Evolutionary conservation across 2,797 vertebrate species (phyloP).

Genomic region (Ctenopoma kingsleyae): DNA sequence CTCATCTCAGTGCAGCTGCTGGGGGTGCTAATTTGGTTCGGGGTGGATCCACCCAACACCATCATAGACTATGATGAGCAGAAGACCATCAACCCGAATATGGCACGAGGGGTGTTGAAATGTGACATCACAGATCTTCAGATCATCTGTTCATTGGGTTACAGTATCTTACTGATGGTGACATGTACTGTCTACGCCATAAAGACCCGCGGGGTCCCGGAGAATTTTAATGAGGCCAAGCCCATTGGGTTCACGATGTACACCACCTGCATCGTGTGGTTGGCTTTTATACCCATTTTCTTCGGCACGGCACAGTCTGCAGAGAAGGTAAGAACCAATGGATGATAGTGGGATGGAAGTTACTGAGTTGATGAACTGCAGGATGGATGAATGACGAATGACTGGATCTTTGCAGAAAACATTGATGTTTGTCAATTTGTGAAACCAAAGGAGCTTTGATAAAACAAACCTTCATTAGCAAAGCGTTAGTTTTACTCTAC

Average conservation of each 20-base stretch:
- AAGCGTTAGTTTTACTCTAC: too few species aligned
- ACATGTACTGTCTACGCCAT: slow-evolving; percentile 97
- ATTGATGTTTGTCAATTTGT: too few species aligned
- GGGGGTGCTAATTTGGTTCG: slow-evolving; percentile 95
- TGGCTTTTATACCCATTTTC: slow-evolving; percentile 98
- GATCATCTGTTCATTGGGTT: slow-evolving; percentile 95
- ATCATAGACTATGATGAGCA: slow-evolving; percentile 95
- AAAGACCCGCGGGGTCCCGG: slow-evolving; percentile 94
- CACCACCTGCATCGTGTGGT: slow-evolving; percentile 98
- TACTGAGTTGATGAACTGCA: not conserved
- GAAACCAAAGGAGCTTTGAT: too few species aligned
- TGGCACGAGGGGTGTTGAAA: slow-evolving; percentile 91
- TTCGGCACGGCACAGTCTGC: slow-evolving; percentile 94
- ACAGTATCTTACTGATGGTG: slow-evolving; percentile 97
- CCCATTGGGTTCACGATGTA: slow-evolving; percentile 99
- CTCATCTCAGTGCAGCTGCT: slow-evolving; percentile 94
- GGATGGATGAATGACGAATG: too few species aligned
- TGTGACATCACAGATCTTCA: slow-evolving; percentile 96
- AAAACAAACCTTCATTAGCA: too few species aligned
- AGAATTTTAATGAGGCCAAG: slow-evolving; percentile 96
- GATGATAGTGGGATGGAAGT: not conserved
- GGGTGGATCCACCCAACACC: slow-evolving; percentile 93
- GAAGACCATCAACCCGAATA: slow-evolving; percentile 88
- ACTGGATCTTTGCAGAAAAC: too few species aligned
- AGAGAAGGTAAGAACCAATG: slow-evolving; percentile 89